phyloP scores from a whole-genome alignment of 2,797 vertebrate species.

The Sylvilagus floridanus region DNA sequence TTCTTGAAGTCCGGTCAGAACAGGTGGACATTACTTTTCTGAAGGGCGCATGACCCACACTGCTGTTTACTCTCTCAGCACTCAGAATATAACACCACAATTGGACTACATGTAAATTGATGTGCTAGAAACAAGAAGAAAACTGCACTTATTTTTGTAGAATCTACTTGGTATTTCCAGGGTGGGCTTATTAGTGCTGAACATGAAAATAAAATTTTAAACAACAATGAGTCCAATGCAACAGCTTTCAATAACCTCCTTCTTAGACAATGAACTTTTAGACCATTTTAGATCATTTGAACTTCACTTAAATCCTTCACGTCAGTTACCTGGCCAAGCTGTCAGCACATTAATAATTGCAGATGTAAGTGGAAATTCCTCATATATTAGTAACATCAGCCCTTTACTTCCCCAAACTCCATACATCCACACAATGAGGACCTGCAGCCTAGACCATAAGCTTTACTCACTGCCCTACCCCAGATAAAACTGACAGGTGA shows the following conservation, averaged over 20 bases:
- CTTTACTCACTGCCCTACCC: too few relatives aligned
- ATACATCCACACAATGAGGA: background rate
- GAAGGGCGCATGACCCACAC: background rate
- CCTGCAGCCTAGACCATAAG: background rate
- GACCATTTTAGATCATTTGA: background rate
- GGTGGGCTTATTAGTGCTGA: background rate
- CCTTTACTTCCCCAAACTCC: background rate
- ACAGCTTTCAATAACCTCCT: background rate
- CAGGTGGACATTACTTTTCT: background rate
- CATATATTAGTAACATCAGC: background rate
- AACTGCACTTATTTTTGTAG: background rate
- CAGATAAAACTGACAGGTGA: background rate
- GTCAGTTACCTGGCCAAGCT: background rate
- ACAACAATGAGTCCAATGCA: background rate
- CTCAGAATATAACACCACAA: background rate
- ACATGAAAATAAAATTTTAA: slow-evolving; percentile 19
- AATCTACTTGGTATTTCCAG: background rate
- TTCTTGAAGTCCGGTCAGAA: background rate
- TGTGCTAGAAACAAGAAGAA: background rate
- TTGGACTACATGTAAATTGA: background rate
- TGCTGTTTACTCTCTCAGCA: background rate
- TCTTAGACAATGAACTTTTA: background rate
- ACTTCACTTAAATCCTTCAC: background rate
- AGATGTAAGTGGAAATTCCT: background rate
- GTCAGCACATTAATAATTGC: background rate